Evolutionary conservation across 2,113 vertebrate species (phyloP), one percentile per base, ranked within the genome.

Genomic region (Lophius piscatorius): DNA sequence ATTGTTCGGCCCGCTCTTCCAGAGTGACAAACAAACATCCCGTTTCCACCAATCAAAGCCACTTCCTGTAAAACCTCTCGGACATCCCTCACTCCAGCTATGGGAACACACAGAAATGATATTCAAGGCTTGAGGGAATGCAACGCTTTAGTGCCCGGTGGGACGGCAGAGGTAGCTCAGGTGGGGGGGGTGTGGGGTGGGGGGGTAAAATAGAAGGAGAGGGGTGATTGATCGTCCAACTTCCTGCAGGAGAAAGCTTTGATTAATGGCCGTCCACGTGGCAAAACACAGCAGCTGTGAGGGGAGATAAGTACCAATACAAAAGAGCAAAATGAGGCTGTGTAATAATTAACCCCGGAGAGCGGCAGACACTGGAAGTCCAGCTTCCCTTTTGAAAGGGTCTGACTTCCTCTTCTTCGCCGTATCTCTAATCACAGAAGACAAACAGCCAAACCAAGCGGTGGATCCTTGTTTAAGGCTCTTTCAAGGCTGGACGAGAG

Each of bases 191-290:
- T 63, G n/a, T 41, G 34, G 28, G 39, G 55, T 22, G 50, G 61
- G 83, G 63, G 31, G 20, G 6, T 14, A 35, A 13, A 22, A 8
- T 63, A 23, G 35, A 50, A 59, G 51, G 68, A 40, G 56, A 17
- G 54, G 35, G 63, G 91, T 94, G 94, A 96, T 95, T 91, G 92
- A 97, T 95, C 80, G 89, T 91, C 91, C 85, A 85, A 90, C 92
- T 92, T 81, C 79, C 83, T 88, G 82, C 84, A 88, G 89, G 36
- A 91, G 91, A 91, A 88, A 87, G 85, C 88, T 90, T 88, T 96
- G 94, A 97, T 97, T 94, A 96, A 96, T 96, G 92, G 90, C 81
- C 74, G 81, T 89, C 87, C 90, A 84, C 86, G 90, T 70, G 80
- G 87, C 90, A 93, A 90, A 90, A 80, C 77, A 90, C 90, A 85